Base-by-base conservation (phyloP, 2,888 invertebrate species). In the Gonocerus acuteangulatus region DNA sequence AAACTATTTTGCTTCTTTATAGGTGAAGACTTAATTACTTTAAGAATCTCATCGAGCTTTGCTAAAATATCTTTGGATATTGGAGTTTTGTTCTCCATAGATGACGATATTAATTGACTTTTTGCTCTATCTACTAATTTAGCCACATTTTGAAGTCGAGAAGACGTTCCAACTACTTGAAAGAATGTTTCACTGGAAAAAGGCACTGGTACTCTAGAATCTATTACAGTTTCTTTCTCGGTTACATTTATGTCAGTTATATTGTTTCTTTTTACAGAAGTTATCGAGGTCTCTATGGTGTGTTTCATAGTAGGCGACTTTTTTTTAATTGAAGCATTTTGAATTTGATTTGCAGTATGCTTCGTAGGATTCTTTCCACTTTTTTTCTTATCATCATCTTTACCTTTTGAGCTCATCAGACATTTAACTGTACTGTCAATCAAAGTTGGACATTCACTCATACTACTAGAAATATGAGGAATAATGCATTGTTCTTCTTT, bases 161-260 rank as follows among this genome's bases (percentile, higher is more conserved):
- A 11, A 18, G 44, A 62, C 18, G 62, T 27, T 32, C 65, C 65
- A 32, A 44, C 44, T n/a, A 65, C 48, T 60, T 65, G 62, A 47
- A 62, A 62, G 39, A 58, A 48, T 39, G 65, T 58, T 58, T 65
- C 62, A n/a, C 62, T 65, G 4, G 49, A 57, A 62, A 65, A 65
- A 15, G 65, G 62, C 13, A 62, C 45, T 2, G 65, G 62, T 11
- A 65, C 22, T 27, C 65, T 36, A 21, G 58, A 60, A 56, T 65
- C 65, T 7, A 57, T 45, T 27, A 48, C 62, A 27, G 45, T 60
- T 48, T 65, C 60, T 11, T 36, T 47, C 58, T 65, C 65, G n/a
- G 42, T 27, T 39, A 65, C 49, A 9, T 57, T 51, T 27, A 65
- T 62, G 16, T 64, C 48, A 15, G 48, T 48, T 21, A 32, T 49